These are phyloP conservation scores for Sebastes elongatus DNA, from an alignment of 2,797 vertebrate species.

Conservation along the genomic window DNA sequence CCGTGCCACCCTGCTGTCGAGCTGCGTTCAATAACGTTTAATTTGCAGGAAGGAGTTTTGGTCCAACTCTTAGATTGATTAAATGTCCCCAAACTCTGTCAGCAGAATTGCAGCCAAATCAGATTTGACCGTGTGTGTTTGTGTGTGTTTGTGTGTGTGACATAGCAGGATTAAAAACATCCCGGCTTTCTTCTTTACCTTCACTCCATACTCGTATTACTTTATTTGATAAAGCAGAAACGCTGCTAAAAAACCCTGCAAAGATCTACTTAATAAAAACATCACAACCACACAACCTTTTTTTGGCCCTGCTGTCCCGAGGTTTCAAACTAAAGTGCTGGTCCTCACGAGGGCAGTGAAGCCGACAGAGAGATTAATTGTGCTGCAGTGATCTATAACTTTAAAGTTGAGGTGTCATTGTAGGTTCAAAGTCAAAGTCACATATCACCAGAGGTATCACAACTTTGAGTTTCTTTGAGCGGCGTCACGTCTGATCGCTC, in stretches of 20 bases:
- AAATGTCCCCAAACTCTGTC: slow-evolving; percentile 44
- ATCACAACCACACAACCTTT: no score
- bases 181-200: not conserved
- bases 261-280: no score
- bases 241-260: not conserved
- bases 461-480: not conserved
- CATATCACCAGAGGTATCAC: not conserved
- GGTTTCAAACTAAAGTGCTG: not conserved
- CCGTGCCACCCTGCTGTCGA: not conserved
- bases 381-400: not conserved
- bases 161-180: not conserved
- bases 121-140: not conserved
- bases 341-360: not conserved
- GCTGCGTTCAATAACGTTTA: slow-evolving; percentile 9
- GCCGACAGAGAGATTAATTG: slow-evolving; percentile 7
- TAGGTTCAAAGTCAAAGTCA: slow-evolving; percentile 24
- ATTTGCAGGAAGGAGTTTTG: slow-evolving; percentile 21
- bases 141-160: not conserved
- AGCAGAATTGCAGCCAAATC: slow-evolving; percentile 14
- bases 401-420: not conserved
- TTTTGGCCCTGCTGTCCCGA: not conserved
- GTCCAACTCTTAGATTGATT: slow-evolving; percentile 46
- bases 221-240: not conserved
- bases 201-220: not conserved
- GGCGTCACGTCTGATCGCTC: not conserved